Conservation (phyloP, 2,113 vertebrate species). For the Takifugu flavidus region DNA sequence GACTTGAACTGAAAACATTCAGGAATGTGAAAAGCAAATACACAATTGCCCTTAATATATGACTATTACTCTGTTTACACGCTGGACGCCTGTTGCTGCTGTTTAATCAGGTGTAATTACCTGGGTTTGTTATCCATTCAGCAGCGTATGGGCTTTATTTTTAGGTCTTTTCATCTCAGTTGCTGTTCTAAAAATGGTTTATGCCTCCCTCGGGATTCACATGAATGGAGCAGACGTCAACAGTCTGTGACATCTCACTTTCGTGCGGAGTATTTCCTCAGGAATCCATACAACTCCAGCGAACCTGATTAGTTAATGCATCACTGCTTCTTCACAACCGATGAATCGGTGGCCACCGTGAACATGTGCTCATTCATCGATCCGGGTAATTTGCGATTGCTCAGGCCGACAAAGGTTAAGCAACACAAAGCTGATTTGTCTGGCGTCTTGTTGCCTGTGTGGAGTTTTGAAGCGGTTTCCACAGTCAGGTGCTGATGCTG, state of each 20-base stretch:
- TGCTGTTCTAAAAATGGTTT: background rate
- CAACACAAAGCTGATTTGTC: background rate
- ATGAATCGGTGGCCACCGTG: constrained; percentile 33
- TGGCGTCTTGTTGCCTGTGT: background rate
- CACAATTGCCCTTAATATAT: too few species aligned
- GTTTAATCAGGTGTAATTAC: background rate
- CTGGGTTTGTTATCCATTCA: background rate
- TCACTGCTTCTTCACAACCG: constrained; percentile 18
- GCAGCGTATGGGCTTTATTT: background rate
- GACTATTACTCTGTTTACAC: too few species aligned
- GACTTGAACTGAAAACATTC: too few species aligned
- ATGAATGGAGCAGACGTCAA: constrained; percentile 23
- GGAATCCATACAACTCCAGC: constrained; percentile 19
- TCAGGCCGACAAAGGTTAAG: constrained; percentile 3
- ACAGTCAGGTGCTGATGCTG: constrained; percentile 1
- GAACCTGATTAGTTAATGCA: constrained; percentile 18
- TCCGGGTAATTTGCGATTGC: constrained; percentile 2
- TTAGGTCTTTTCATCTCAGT: constrained; percentile 1
- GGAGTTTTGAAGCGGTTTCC: background rate
- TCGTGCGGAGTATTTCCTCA: constrained; percentile 9
- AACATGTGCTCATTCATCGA: constrained; percentile 23
- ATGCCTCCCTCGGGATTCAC: constrained; percentile 15
- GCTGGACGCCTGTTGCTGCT: background rate
- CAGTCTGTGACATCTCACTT: constrained; percentile 13
- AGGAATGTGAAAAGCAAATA: too few species aligned